Percentiles rank a stretch among this genome's conserved stretches.
phyloP scores from a whole-genome alignment of 2,113 vertebrate genomes.

The Oenanthe oenanthe region DNA sequence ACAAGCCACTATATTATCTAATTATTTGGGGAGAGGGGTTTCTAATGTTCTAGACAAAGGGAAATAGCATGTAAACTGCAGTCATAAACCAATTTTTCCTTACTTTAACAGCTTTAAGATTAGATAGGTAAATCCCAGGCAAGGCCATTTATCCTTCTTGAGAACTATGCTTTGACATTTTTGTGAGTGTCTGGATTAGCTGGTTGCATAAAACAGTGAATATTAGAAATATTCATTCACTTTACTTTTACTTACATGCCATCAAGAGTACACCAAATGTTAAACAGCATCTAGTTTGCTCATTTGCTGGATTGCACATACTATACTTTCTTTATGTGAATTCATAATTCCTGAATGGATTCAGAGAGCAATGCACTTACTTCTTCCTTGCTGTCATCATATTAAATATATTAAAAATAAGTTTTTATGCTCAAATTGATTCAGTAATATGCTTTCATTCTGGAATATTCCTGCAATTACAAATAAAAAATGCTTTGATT shows the following conservation, averaged over 20 bases:
- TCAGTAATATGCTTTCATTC: not conserved
- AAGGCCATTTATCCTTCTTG: not conserved
- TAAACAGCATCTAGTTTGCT: conserved; percentile 3
- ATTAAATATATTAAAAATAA: conserved; percentile 14
- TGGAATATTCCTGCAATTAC: not conserved
- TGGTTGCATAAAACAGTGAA: not conserved
- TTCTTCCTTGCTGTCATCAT: not conserved
- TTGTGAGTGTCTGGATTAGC: not conserved
- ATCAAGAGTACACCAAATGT: not conserved
- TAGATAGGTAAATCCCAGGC: not conserved
- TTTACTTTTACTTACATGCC: not conserved
- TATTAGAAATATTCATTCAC: not conserved
- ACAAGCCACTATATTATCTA: conserved; percentile 18
- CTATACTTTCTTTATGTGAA: not conserved
- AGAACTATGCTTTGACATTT: not conserved
- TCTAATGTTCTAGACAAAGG: conserved; percentile 50
- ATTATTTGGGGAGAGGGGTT: conserved; percentile 14
- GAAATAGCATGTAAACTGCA: conserved; percentile 13
- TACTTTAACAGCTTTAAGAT: conserved; percentile 13
- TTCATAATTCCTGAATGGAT: conserved; percentile 9
- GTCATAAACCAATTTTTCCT: not conserved
- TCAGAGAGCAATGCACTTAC: not conserved
- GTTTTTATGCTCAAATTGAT: not conserved
- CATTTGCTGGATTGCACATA: not conserved
- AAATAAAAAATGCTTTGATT: not conserved